Base-by-base conservation (phyloP, 2,888 invertebrate genomes). In the Heterodera filipjevi region DNA sequence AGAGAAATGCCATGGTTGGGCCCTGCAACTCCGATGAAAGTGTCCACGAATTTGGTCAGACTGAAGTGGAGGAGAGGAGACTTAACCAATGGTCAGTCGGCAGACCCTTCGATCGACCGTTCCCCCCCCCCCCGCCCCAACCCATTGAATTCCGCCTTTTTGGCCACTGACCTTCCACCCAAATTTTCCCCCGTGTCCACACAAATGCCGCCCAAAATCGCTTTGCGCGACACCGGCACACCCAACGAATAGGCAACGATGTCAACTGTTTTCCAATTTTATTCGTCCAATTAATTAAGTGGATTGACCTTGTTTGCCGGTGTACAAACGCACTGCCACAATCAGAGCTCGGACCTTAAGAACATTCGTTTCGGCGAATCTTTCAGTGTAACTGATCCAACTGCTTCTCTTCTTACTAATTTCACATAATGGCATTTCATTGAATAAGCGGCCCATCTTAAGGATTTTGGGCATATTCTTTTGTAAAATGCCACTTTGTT, bases 301-400 rank as follows among this genome's bases (percentile, higher is more conserved):
- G 19, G 85, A 84, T 77, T 86, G 85, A 22, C 14, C 89, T 85
- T 39, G 87, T 84, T 46, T 87, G 77, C 88, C 88, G 27, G 88
- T 88, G 79, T 88, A 88, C 27, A 89, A 81, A 53, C 88, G 85
- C 35, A 88, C 88, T 49, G 88, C 87, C 35, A 88, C 87, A 71
- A 88, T 86, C 53, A 88, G 80, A 71, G 88, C 85, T 19, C 88
- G 84, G 19, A 87, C 86, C 86, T 87, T 74, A 16, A 79, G 77
- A 33, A 46, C 72, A 68, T 16, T 27, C 66, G 32, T 46, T 16
- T 12, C 39, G 39, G 12, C 39, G 8, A 39, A 39, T 39, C n/a
- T n/a, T 39, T 12, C 6, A 39, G 39, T n/a, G n/a, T n/a, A 39
- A 39, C 39, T 39, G 39, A 39, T 39, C 39, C 39, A 12, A 39